A percentile compares a stretch with the other conserved stretches of the same genome.
Evolutionary conservation across 2,113 vertebrate species (phyloP).

Genomic region (Sceloporus tristichus): DNA sequence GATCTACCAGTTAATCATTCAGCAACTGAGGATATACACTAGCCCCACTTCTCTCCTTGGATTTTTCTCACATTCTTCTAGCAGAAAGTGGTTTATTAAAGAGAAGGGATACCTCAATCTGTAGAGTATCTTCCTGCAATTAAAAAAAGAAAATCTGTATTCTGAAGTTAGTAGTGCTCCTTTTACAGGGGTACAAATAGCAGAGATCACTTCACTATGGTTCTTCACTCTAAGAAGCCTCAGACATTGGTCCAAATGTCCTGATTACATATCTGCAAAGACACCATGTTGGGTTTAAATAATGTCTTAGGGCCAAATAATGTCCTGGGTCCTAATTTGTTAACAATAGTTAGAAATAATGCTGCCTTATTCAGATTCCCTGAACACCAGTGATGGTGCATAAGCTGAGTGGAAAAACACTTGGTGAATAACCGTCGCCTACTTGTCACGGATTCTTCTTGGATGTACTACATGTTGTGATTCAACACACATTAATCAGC

Average conservation of each 20-base stretch:
- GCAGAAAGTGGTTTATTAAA: too few relatives aligned
- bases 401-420: neutral
- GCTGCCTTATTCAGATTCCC: neutral
- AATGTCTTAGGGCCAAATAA: too few relatives aligned
- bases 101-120: too few relatives aligned
- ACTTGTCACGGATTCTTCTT: constrained; percentile 6
- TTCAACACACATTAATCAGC: constrained; percentile 11
- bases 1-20: too few relatives aligned
- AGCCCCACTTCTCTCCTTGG: too few relatives aligned
- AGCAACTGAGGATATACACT: too few relatives aligned
- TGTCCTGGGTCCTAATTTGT: neutral
- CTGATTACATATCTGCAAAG: too few relatives aligned
- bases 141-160: too few relatives aligned
- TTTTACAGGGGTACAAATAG: neutral
- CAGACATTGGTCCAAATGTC: neutral
- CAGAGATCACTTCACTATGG: neutral
- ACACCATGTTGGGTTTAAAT: too few relatives aligned
- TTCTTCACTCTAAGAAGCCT: neutral
- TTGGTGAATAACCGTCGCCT: neutral
- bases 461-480: neutral
- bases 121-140: too few relatives aligned
- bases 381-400: neutral
- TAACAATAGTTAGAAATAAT: neutral
- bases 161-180: too few relatives aligned
- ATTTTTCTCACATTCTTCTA: too few relatives aligned